Conservation (phyloP, 2,797 vertebrate genomes). For the Anableps anableps region DNA sequence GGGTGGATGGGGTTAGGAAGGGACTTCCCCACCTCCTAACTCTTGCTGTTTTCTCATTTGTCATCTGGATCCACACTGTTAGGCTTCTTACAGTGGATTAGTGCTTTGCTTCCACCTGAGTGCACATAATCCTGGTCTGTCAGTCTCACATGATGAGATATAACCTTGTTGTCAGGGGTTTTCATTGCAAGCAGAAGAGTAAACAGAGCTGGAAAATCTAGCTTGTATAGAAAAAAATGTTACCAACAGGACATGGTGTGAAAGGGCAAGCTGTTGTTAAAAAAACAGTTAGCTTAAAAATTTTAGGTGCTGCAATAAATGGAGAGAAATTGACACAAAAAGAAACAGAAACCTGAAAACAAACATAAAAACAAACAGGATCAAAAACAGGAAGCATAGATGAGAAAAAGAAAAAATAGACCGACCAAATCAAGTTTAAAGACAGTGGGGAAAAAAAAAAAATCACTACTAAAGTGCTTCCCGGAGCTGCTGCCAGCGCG, state of each 20-base stretch:
- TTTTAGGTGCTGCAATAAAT: conserved; percentile 5
- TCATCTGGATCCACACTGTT: conserved; percentile 41
- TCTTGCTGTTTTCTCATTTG: conserved; percentile 36
- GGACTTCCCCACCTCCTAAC: conserved; percentile 56
- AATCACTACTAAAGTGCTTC: conserved; percentile 63
- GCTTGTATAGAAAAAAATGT: conserved; percentile 28
- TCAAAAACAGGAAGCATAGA: conserved; percentile 2
- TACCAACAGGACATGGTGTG: conserved; percentile 26
- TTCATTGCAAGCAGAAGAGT: conserved; percentile 26
- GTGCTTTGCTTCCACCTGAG: conserved; percentile 37
- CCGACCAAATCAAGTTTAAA: conserved; percentile 51
- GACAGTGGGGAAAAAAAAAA: conserved; percentile 43
- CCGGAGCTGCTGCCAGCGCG: conserved; percentile 63
- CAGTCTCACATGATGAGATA: conserved; percentile 55
- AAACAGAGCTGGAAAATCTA: conserved; percentile 31
- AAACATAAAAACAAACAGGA: conserved; percentile 6
- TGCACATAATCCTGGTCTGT: conserved; percentile 48
- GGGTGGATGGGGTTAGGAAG: conserved; percentile 33
- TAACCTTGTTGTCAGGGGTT: conserved; percentile 38
- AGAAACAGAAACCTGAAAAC: conserved; percentile 10
- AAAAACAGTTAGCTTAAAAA: conserved; percentile 7
- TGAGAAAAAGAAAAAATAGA: conserved; percentile 7
- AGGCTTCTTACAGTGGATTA: conserved; percentile 57
- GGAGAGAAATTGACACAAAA: neutral
- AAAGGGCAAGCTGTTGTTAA: conserved; percentile 61